Base-by-base conservation (phyloP, 1,140 invertebrate genomes). In the Anastrepha obliqua region DNA sequence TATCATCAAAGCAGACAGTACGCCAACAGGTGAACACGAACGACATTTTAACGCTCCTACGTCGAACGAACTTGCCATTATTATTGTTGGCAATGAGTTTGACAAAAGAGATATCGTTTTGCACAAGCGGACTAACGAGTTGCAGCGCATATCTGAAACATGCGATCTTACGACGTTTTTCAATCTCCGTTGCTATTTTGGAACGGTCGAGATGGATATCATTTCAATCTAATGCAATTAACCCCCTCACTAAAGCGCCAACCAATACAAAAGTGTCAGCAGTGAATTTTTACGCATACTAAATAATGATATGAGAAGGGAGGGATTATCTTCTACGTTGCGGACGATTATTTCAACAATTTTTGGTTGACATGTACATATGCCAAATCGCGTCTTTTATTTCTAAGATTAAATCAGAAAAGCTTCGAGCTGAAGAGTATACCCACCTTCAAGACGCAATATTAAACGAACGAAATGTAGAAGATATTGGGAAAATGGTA, bases 101-200 rank as follows among this genome's bases (percentile, higher is more conserved):
- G 29, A 29, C 29, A 15, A 15, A 44, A 58, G 86, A 44, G 87
- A 88, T 59, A 81, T 88, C 29, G 59, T 85, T 17, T 6, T 88
- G 85, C 74, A 85, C 8, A 47, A 58, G 3, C 62, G 59, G 20
- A 86, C 64, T 74, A 1, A 13, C 2, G 39, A 87, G 5, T 62
- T 87, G 5, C 58, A 89, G 70, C 85, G 87, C 20, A 85, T 93
- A 88, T 88, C 85, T 87, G 91, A 93, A 91, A 93, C 59, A 0
- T 90, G 93, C 86, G 91, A 13, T 91, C 91, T 85, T 93, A 92
- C 90, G 93, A 94, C 88, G 89, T 92, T 64, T 89, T 94, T 20
- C 91, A 93, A 91, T 94, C 94, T 90, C 92, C 93, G 39, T 86
- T 94, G 60, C 91, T 94, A n/a, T 94, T 94, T 89, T 93, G 91